Evolutionary conservation across 2,888 invertebrate species (phyloP).

Genomic region (Stegana nigrithorax): DNA sequence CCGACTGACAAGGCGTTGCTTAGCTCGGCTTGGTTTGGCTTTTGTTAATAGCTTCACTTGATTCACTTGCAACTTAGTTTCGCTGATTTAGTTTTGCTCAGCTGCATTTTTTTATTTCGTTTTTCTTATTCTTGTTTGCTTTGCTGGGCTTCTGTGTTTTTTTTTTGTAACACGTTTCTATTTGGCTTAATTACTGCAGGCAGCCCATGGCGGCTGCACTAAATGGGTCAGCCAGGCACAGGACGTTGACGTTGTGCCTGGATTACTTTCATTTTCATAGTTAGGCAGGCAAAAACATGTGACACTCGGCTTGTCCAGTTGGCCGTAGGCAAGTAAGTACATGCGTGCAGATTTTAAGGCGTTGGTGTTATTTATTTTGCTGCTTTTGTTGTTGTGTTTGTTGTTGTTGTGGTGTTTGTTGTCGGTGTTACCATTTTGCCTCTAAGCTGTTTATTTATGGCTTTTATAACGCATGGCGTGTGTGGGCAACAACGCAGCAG

Average conservation of each 20-base stretch:
- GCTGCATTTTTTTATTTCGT: background rate
- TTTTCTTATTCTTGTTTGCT: slow-evolving; percentile 23
- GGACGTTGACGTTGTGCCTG: too few relatives aligned
- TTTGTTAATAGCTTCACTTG: slow-evolving; percentile 3
- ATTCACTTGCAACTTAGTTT: background rate
- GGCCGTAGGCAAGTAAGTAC: background rate
- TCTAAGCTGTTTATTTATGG: slow-evolving; percentile 54
- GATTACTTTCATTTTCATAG: slow-evolving; percentile 7
- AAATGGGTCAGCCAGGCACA: background rate
- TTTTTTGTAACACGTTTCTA: slow-evolving; percentile 3
- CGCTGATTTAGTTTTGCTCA: background rate
- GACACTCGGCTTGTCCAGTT: slow-evolving; percentile 30
- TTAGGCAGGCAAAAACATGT: slow-evolving; percentile 18
- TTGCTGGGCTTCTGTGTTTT: too few relatives aligned
- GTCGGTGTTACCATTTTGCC: slow-evolving; percentile 33
- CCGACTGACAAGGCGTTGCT: background rate
- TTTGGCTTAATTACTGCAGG: slow-evolving; percentile 40
- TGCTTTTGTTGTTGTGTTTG: slow-evolving; percentile 23
- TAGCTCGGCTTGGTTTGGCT: background rate
- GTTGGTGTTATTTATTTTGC: slow-evolving; percentile 11
- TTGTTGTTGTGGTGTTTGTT: slow-evolving; percentile 26
- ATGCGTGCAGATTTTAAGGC: slow-evolving; percentile 5
- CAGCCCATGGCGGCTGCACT: slow-evolving; percentile 39
- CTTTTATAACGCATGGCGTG: slow-evolving; percentile 21
- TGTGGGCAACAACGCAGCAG: background rate